A percentile compares a stretch with the other conserved stretches of the same genome.
Evolutionary conservation across 1,140 invertebrate species (phyloP).

Genomic region (Halesus radiatus): DNA sequence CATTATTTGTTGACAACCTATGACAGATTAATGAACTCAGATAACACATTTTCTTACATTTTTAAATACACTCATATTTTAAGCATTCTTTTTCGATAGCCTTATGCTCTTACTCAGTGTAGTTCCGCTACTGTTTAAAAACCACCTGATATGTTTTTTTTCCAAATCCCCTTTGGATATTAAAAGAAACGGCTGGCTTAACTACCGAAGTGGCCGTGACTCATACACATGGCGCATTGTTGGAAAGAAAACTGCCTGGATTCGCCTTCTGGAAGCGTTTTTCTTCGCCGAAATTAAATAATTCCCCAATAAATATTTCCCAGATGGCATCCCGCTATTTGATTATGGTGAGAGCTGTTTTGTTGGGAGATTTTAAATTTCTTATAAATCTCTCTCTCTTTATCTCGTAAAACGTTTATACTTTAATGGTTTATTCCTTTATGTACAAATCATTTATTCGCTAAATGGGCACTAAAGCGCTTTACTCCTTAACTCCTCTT

Average conservation of each 20-base stretch:
- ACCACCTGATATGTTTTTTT: conserved; percentile 19
- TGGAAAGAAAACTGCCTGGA: background rate
- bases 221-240: background rate
- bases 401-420: conserved; percentile 15
- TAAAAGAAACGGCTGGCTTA: background rate
- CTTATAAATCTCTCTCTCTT: conserved; percentile 28
- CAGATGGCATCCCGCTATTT: conserved; percentile 17
- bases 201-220: background rate
- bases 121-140: background rate
- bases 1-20: too few species aligned
- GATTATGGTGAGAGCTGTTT: background rate
- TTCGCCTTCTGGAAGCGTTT: conserved; percentile 2
- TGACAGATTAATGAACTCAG: too few species aligned
- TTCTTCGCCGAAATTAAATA: conserved; percentile 11
- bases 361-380: conserved; percentile 4
- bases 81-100: too few species aligned
- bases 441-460: background rate
- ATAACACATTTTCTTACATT: too few species aligned
- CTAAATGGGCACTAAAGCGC: background rate
- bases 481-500: conserved; percentile 5
- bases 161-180: background rate
- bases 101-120: background rate
- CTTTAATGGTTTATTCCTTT: conserved; percentile 22
- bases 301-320: conserved; percentile 30
- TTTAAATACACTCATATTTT: too few species aligned